Evolutionary conservation across 2,888 invertebrate species (phyloP).

Genomic region (Abscondita cerata): DNA sequence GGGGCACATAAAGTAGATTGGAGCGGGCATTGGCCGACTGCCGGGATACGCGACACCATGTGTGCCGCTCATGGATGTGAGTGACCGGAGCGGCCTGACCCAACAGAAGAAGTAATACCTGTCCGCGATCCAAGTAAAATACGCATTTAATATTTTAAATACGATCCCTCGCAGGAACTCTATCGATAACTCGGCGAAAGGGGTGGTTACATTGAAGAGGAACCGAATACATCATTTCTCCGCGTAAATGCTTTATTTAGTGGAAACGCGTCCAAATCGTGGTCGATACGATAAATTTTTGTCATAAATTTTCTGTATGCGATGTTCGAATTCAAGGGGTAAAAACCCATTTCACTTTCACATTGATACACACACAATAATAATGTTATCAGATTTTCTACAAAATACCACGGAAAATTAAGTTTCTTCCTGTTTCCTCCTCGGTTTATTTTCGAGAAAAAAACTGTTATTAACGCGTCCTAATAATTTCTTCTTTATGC

Average conservation of each 20-base stretch:
- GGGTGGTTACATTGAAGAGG: constrained; percentile 31
- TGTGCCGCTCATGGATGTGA: constrained; percentile 40
- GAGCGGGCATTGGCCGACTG: constrained; percentile 46
- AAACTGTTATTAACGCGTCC: too few species aligned
- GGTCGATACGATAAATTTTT: constrained; percentile 39
- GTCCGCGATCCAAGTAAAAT: constrained; percentile 39
- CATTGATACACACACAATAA: neutral
- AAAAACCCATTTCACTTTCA: constrained; percentile 21
- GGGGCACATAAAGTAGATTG: constrained; percentile 43
- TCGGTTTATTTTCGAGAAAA: too few species aligned
- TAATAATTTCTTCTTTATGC: too few species aligned
- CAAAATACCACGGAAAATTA: too few species aligned
- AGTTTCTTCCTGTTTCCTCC: too few species aligned
- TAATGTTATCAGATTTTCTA: too few species aligned
- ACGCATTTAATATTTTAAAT: too few species aligned
- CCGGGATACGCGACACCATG: constrained; percentile 42
- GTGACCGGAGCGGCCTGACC: constrained; percentile 45
- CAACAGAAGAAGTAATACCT: constrained; percentile 39
- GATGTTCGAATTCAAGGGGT: constrained; percentile 22
- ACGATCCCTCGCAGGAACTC: constrained; percentile 25
- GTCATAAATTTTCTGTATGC: constrained; percentile 37
- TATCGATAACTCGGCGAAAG: constrained; percentile 15
- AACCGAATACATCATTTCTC: constrained; percentile 34
- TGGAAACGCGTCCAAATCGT: constrained; percentile 40
- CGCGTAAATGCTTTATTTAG: constrained; percentile 42